A percentile compares a stretch with the other conserved stretches of the same genome.
Conservation (phyloP, 2,113 vertebrate genomes). For the Mus spicilegus region DNA sequence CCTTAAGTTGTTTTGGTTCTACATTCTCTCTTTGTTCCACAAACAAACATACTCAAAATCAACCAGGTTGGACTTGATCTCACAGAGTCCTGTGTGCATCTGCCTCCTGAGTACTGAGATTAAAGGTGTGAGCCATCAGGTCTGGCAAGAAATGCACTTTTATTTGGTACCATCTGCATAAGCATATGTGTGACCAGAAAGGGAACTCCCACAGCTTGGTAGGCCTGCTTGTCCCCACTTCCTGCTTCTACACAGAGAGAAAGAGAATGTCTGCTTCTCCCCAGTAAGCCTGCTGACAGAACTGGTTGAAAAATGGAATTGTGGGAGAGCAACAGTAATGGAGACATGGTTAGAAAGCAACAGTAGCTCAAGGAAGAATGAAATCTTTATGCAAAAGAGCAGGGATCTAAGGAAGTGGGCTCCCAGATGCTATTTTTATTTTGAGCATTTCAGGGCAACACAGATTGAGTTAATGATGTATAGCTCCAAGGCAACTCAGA, state of each 20-base stretch:
- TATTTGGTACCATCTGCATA: not conserved
- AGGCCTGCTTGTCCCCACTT: not conserved
- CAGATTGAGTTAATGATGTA: conserved; percentile 78
- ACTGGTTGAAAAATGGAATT: conserved; percentile 19
- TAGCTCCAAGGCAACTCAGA: conserved; percentile 74
- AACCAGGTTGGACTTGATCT: not conserved
- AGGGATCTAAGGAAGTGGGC: conserved; percentile 34
- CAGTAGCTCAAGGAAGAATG: conserved; percentile 57
- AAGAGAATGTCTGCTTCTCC: not conserved
- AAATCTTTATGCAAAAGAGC: conserved; percentile 66
- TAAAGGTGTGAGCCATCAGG: not conserved
- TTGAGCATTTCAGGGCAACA: conserved; percentile 73
- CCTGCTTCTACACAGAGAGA: not conserved
- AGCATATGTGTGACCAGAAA: not conserved
- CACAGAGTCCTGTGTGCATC: not conserved
- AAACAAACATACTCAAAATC: not conserved
- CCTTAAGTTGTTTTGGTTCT: not conserved
- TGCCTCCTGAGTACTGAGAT: not conserved
- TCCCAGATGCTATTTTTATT: conserved; percentile 73
- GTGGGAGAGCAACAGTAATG: not conserved
- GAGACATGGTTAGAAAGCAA: conserved; percentile 60
- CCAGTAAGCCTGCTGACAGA: not conserved
- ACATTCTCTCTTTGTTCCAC: not conserved
- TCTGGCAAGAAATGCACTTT: conserved; percentile 11
- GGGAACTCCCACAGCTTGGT: not conserved